Evolutionary conservation across 2,888 invertebrate genomes (phyloP).

Genomic region (Pemphredon lugubris): DNA sequence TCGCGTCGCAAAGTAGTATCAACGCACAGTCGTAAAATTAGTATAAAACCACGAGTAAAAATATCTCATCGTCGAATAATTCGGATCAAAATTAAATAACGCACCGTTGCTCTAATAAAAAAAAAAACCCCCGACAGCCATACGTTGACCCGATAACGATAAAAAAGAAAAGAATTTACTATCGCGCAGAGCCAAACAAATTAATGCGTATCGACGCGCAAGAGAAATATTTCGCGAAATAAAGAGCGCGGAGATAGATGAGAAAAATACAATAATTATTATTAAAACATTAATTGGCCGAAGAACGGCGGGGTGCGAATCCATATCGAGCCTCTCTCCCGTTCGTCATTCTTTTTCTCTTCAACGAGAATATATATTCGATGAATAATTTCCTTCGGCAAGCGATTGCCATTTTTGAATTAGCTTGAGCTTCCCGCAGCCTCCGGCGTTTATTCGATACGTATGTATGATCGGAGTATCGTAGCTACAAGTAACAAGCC

Average conservation of each 20-base stretch:
- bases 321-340: constrained; percentile 6
- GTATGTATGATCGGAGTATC: constrained; percentile 51
- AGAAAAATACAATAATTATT: constrained; percentile 2
- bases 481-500: constrained; percentile 56
- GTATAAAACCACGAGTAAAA: no score
- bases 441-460: constrained; percentile 56
- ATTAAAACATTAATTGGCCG: constrained; percentile 27
- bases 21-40: no score
- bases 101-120: no score
- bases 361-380: constrained; percentile 32
- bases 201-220: not conserved
- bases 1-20: no score
- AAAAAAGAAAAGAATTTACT: no score
- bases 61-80: no score
- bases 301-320: constrained; percentile 11
- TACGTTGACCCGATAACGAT: not conserved
- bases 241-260: not conserved
- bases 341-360: not conserved
- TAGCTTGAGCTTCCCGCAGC: constrained; percentile 53
- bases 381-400: constrained; percentile 57
- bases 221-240: not conserved
- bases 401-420: constrained; percentile 61
- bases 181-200: no score
- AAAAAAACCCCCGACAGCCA: no score
- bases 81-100: no score